phyloP scores from a whole-genome alignment of 2,113 vertebrate genomes.

The Phyllostomus discolor region DNA sequence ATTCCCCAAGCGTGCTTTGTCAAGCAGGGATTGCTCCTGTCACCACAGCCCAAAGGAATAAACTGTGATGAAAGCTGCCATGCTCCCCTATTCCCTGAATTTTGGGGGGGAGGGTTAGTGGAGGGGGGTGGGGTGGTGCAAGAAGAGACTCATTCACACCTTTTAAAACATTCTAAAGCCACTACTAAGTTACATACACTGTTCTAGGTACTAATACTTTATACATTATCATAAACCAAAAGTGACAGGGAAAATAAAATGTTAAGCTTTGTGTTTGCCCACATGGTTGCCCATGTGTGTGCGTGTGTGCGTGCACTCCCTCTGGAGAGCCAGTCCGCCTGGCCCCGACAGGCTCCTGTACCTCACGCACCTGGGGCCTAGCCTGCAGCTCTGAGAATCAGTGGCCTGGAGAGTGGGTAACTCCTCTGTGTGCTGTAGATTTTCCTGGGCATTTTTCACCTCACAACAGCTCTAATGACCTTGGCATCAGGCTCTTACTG shows the following conservation, averaged over 20 bases:
- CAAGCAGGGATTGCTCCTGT: not conserved
- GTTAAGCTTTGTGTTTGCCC: rapidly evolving
- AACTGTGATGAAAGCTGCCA: slow-evolving; percentile 14
- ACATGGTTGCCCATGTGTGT: rapidly evolving
- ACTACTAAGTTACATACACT: not conserved
- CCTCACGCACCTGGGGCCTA: rapidly evolving
- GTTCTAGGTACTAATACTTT: not conserved
- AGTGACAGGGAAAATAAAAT: not conserved
- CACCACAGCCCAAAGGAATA: not conserved
- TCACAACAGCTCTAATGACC: slow-evolving; percentile 76
- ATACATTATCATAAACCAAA: not conserved
- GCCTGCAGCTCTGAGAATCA: not conserved
- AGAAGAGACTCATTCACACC: not conserved
- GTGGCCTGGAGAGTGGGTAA: not conserved
- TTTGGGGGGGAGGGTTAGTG: not conserved
- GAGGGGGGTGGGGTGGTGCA: rapidly evolving
- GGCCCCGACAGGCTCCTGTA: rapidly evolving
- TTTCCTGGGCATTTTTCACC: slow-evolving; percentile 59
- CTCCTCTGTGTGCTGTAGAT: not conserved
- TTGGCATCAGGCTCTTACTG: slow-evolving; percentile 71
- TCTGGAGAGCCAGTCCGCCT: rapidly evolving
- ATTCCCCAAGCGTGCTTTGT: not conserved
- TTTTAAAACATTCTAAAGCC: not conserved
- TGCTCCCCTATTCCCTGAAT: not conserved
- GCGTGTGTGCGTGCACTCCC: not conserved